Conservation (phyloP, 2,113 vertebrate species). For the Percina caprodes region DNA sequence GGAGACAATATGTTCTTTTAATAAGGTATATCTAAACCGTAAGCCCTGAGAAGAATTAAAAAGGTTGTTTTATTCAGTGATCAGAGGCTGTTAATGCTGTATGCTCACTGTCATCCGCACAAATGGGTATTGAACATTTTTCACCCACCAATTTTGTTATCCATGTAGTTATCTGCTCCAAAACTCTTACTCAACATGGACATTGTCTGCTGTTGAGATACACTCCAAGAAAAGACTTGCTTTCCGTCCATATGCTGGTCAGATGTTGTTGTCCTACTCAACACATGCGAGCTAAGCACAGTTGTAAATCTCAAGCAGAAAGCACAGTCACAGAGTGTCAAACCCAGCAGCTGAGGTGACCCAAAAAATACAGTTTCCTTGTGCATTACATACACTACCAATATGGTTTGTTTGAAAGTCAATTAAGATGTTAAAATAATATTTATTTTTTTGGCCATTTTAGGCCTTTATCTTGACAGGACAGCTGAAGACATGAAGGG, state of each 20-base stretch:
- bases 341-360: not conserved
- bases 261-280: too few species aligned
- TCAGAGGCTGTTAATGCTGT: constrained; percentile 47
- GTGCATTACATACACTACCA: constrained; percentile 2
- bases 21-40: constrained; percentile 63
- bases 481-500: too few species aligned
- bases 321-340: not conserved
- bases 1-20: constrained; percentile 54
- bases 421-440: not conserved
- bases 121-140: constrained; percentile 28
- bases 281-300: not conserved
- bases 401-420: not conserved
- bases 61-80: constrained; percentile 70
- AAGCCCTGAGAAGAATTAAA: constrained; percentile 72
- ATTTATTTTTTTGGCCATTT: too few species aligned
- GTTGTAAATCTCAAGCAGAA: constrained; percentile 15
- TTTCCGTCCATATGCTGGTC: too few species aligned
- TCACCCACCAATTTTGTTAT: not conserved
- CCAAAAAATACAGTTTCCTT: constrained; percentile 5
- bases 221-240: too few species aligned
- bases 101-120: constrained; percentile 29
- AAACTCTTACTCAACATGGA: constrained; percentile 10
- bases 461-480: too few species aligned
- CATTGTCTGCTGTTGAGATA: not conserved
- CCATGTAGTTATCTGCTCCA: not conserved